These are phyloP conservation scores for Callorhinus ursinus DNA, from an alignment of 2,113 vertebrate species.

Conservation along the genomic window DNA sequence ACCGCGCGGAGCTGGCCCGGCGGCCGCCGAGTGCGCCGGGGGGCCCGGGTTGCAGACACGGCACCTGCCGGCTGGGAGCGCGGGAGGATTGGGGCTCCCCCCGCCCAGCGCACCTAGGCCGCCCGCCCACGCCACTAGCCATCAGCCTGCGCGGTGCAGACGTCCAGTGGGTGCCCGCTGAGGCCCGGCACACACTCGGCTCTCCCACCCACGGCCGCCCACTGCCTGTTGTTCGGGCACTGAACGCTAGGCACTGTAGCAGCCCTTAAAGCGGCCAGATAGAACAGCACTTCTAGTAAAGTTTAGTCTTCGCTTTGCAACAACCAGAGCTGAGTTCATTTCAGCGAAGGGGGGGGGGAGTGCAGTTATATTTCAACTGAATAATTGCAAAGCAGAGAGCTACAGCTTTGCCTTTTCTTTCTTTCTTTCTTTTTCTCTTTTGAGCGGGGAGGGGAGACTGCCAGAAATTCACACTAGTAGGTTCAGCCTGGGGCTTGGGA, in stretches of 20 bases:
- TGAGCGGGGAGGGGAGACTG: neutral
- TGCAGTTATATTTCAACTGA: neutral
- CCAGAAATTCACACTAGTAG: neutral
- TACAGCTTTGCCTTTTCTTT: neutral
- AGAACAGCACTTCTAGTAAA: constrained; percentile 56
- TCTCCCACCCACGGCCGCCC: neutral
- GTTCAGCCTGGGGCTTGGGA: neutral
- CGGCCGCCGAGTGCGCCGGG: neutral
- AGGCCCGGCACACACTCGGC: neutral
- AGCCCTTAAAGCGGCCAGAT: constrained; percentile 24
- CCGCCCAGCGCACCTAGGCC: neutral
- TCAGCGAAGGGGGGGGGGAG: neutral
- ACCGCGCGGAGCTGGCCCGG: constrained; percentile 67
- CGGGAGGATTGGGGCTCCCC: neutral
- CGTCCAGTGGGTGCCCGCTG: neutral
- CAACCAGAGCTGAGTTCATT: neutral
- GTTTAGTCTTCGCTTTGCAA: constrained; percentile 49
- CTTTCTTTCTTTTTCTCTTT: neutral
- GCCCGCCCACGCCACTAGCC: neutral
- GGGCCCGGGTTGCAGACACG: constrained; percentile 24
- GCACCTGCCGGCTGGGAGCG: constrained; percentile 65
- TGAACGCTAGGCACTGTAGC: neutral
- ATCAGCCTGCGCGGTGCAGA: accelerated
- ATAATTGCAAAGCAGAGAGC: neutral
- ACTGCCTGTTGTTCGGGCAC: neutral